These are phyloP conservation scores for Percina caprodes DNA, from an alignment of 2,113 vertebrate genomes.

Conservation along the genomic window DNA sequence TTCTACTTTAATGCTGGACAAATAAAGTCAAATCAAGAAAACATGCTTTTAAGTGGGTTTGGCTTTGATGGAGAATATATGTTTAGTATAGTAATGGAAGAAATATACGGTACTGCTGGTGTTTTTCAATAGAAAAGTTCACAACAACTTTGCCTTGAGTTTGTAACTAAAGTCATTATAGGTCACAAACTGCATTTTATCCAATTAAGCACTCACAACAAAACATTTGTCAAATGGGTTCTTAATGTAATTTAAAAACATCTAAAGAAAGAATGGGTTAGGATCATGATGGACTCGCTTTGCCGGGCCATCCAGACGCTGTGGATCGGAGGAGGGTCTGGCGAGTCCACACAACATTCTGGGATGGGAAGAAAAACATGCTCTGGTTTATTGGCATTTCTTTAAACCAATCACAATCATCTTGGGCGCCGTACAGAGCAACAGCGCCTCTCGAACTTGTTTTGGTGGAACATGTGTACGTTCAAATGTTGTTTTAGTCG, in stretches of 20 bases:
- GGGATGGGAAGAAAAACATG: no score
- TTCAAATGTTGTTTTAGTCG: no score
- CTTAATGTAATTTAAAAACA: background rate
- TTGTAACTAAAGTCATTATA: background rate
- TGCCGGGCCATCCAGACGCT: no score
- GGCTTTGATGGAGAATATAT: background rate
- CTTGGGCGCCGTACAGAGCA: no score
- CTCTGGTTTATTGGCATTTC: no score
- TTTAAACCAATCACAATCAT: no score
- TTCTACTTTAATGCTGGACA: conserved; percentile 71
- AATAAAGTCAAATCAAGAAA: conserved; percentile 72
- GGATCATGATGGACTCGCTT: background rate
- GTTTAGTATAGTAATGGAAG: background rate
- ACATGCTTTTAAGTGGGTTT: conserved; percentile 2
- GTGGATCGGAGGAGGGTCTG: no score
- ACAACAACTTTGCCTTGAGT: background rate
- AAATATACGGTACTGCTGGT: background rate
- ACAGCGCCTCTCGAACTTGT: no score
- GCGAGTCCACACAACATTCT: no score
- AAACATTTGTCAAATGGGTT: background rate
- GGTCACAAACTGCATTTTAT: background rate
- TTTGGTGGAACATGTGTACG: no score
- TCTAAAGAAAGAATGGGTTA: background rate
- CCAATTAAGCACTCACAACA: background rate
- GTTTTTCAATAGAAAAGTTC: background rate